phyloP scores from a whole-genome alignment of 2,888 invertebrate genomes.

The Heteropelma amictum region DNA sequence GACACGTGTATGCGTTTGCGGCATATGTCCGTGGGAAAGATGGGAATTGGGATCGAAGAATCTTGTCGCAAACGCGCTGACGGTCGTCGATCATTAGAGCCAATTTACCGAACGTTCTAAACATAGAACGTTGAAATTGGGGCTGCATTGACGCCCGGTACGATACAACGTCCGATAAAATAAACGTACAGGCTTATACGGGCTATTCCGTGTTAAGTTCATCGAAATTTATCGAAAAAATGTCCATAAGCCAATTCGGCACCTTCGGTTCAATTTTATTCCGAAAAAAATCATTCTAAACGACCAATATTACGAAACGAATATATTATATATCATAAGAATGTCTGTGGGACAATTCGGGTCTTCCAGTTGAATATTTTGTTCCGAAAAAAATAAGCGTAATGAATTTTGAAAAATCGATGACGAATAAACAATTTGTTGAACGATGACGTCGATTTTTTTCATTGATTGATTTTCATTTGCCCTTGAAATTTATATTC shows the following conservation, averaged over 20 bases:
- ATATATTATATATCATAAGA: too few species aligned
- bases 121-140: slow-evolving; percentile 65
- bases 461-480: too few species aligned
- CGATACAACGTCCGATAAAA: neutral
- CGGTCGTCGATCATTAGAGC: slow-evolving; percentile 61
- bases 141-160: slow-evolving; percentile 52
- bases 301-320: too few species aligned
- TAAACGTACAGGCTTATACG: neutral
- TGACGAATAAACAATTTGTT: too few species aligned
- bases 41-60: neutral
- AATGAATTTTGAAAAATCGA: neutral
- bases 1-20: neutral
- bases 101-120: slow-evolving; percentile 69
- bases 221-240: neutral
- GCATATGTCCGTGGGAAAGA: neutral
- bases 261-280: neutral
- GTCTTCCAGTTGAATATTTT: neutral
- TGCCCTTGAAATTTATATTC: too few species aligned
- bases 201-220: neutral
- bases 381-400: neutral
- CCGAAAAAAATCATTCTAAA: too few species aligned
- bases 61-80: slow-evolving; percentile 17
- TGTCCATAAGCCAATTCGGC: neutral
- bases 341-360: neutral
- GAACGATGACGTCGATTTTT: too few species aligned